Evolutionary conservation across 2,888 invertebrate genomes (phyloP).

Genomic region (Tenthredo notha): DNA sequence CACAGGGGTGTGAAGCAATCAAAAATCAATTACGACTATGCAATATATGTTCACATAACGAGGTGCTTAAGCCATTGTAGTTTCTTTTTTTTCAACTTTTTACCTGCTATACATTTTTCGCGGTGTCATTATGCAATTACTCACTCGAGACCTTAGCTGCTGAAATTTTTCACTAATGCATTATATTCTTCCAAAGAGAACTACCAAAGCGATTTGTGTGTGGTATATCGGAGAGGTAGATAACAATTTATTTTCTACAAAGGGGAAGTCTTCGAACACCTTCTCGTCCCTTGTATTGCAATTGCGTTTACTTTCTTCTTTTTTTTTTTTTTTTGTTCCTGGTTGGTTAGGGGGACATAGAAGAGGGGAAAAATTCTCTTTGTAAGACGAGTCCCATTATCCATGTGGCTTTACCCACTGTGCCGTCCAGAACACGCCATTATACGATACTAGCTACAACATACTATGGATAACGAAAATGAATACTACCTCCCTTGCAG

Average conservation of each 20-base stretch:
- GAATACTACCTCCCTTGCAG: background rate
- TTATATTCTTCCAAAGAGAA: constrained; percentile 12
- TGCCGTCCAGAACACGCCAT: background rate
- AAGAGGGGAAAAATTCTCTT: constrained; percentile 16
- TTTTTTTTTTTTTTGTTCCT: background rate
- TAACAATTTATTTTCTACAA: background rate
- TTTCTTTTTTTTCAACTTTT: background rate
- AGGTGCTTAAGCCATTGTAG: background rate
- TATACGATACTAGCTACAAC: background rate
- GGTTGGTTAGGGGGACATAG: background rate
- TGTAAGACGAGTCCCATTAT: constrained; percentile 14
- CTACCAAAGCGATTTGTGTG: background rate
- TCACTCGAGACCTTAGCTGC: background rate
- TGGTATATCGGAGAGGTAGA: background rate
- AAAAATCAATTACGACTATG: constrained; percentile 2
- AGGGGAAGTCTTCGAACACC: background rate
- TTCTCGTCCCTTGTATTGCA: background rate
- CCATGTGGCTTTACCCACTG: background rate
- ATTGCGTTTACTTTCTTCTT: too few relatives aligned
- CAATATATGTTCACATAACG: background rate
- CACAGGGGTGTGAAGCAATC: background rate
- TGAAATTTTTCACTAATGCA: background rate
- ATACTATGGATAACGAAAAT: constrained; percentile 25
- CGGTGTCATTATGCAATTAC: background rate
- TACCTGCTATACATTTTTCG: background rate